These are phyloP conservation scores for Amiota communis DNA, from an alignment of 2,888 invertebrate genomes.

Conservation along the genomic window DNA sequence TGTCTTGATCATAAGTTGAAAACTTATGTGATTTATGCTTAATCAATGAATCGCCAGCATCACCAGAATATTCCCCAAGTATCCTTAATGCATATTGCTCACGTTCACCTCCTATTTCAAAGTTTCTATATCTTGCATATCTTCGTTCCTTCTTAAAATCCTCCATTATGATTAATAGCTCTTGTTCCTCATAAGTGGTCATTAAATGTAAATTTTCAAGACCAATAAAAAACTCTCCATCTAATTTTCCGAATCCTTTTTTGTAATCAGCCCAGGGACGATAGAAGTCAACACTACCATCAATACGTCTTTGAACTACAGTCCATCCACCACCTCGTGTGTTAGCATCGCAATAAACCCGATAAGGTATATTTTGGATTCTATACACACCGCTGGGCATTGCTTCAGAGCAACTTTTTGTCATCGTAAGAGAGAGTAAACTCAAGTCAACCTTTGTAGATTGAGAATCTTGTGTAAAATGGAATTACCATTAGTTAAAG, in stretches of 20 bases:
- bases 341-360: constrained; percentile 74
- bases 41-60: constrained; percentile 78
- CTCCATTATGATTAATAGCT: constrained; percentile 78
- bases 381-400: background rate
- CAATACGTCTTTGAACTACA: constrained; percentile 78
- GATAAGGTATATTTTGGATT: constrained; percentile 72
- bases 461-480: too few species aligned
- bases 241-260: constrained; percentile 79
- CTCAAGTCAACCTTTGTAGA: too few species aligned
- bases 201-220: constrained; percentile 77
- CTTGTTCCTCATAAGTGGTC: constrained; percentile 68
- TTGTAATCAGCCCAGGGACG: constrained; percentile 79
- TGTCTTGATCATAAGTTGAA: constrained; percentile 79
- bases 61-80: constrained; percentile 77
- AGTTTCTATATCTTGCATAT: constrained; percentile 77
- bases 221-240: constrained; percentile 82
- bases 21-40: constrained; percentile 81
- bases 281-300: constrained; percentile 79
- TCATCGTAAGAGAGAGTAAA: background rate
- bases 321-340: constrained; percentile 80
- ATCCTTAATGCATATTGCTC: constrained; percentile 79
- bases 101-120: constrained; percentile 78
- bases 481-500: too few species aligned
- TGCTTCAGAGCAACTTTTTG: background rate
- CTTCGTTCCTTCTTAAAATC: constrained; percentile 76